Base-by-base conservation (phyloP, 2,797 vertebrate genomes). In the Clarias laeviceps region DNA sequence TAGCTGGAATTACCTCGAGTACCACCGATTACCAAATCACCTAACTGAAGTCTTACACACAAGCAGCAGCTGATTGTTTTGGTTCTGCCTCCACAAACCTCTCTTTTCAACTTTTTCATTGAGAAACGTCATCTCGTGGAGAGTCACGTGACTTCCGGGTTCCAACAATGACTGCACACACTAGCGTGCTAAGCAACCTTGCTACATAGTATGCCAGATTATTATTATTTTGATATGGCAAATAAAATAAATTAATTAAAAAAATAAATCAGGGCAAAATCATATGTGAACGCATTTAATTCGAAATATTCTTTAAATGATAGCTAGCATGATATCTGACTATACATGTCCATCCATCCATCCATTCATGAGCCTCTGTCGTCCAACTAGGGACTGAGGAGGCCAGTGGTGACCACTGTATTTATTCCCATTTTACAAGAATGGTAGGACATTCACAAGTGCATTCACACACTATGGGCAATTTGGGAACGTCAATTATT, bases 1-100 rank as follows among this genome's bases (percentile, higher is more conserved):
- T 97, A 32, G 74, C 78, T 86, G 34, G 20, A 56, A n/a, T 9
- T 12, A 50, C 45, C 32, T n/a, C 66, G 69, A 40, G 54, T 7
- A 45, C 11, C 17, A 50, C 32, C 4, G 5, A 18, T 17, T 15
- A 2, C n/a, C 27, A 81, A 45, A 50, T 15, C 68, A 62, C 17
- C 24, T 18, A 18, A 64, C 22, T 66, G 15, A 50, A 34, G 1
- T 8, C 17, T 12, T 3, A 2, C 64, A 62, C n/a, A 24, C 11
- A 40, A n/a, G 1, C 2, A 40, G 14, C 76, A 70, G 50, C 34
- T 20, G 66, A 69, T 62, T 59, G 77, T 54, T 64, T 68, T 45
- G 34, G 24, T 64, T 64, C 59, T 18, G 77, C 37, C 59, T 64
- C 34, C 24, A 34, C 15, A 82, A 69, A 57, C 50, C 65, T 34